A percentile compares a stretch with the other conserved stretches of the same genome.
These are phyloP conservation scores for Enhydra lutris DNA, from an alignment of 2,113 vertebrate species.

Conservation along the genomic window DNA sequence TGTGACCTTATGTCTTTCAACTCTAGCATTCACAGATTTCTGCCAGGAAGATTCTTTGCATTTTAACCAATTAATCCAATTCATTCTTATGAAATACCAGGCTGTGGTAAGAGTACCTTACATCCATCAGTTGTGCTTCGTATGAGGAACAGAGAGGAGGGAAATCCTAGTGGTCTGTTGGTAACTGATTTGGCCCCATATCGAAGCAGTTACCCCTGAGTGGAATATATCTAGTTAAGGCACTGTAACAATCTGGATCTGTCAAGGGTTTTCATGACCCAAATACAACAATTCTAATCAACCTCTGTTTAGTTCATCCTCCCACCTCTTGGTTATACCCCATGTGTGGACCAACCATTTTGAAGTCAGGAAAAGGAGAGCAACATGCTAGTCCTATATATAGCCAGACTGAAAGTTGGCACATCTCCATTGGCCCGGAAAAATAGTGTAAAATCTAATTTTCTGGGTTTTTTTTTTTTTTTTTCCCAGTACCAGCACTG, in stretches of 20 bases:
- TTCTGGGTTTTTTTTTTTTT: not conserved
- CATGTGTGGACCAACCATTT: not conserved
- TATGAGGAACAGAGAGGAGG: not conserved
- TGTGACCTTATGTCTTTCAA: not conserved
- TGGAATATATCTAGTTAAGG: not conserved
- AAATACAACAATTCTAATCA: not conserved
- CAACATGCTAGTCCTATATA: not conserved
- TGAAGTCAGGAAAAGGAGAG: not conserved
- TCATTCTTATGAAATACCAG: not conserved
- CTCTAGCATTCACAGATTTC: not conserved
- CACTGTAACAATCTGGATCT: not conserved
- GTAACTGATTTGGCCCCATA: not conserved
- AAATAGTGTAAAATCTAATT: not conserved
- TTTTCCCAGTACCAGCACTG: not conserved
- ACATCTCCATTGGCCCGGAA: not conserved
- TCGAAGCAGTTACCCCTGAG: not conserved
- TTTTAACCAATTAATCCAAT: not conserved
- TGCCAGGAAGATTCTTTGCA: not conserved
- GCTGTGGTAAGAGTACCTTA: not conserved
- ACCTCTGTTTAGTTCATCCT: not conserved
- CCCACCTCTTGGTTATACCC: not conserved
- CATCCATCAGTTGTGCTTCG: not conserved
- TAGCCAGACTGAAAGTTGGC: not conserved
- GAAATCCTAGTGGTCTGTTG: not conserved
- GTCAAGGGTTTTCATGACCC: not conserved